phyloP scores from a whole-genome alignment of 2,888 invertebrate species.

The Pterobdella sp. region DNA sequence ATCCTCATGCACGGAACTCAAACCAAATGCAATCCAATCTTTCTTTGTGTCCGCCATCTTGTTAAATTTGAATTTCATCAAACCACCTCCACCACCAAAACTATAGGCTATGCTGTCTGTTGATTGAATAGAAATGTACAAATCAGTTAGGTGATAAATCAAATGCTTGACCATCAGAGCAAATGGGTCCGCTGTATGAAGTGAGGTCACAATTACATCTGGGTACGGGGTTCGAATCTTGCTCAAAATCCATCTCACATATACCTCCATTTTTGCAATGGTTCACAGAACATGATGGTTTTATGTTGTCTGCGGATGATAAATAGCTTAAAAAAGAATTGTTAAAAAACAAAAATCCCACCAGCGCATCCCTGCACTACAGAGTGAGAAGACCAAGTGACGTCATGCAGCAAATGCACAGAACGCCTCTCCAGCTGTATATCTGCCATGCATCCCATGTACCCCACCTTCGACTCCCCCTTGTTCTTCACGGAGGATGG shows the following conservation, averaged over 20 bases:
- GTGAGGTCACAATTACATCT: constrained; percentile 25
- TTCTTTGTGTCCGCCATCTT: constrained; percentile 26
- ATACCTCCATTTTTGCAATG: constrained; percentile 24
- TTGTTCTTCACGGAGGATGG: background rate
- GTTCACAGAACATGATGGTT: background rate
- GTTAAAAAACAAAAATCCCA: background rate
- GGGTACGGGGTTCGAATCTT: background rate
- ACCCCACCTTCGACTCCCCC: constrained; percentile 13
- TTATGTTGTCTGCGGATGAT: background rate
- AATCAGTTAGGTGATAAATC: background rate
- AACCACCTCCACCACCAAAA: constrained; percentile 24
- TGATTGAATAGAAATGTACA: background rate
- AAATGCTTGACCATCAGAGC: constrained; percentile 23
- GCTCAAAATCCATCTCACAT: background rate
- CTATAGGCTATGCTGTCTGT: constrained; percentile 31
- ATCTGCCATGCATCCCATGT: constrained; percentile 24
- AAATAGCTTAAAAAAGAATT: background rate
- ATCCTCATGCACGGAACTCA: constrained; percentile 27
- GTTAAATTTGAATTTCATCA: constrained; percentile 22
- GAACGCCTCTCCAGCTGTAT: constrained; percentile 15
- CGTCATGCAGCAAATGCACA: constrained; percentile 10
- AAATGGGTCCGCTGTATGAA: constrained; percentile 29
- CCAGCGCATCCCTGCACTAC: background rate
- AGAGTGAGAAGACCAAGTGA: background rate
- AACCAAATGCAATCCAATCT: constrained; percentile 28